A percentile compares a stretch with the other conserved stretches of the same genome.
These are phyloP conservation scores for Mus minutoides DNA, from an alignment of 2,797 vertebrate genomes.

Conservation along the genomic window DNA sequence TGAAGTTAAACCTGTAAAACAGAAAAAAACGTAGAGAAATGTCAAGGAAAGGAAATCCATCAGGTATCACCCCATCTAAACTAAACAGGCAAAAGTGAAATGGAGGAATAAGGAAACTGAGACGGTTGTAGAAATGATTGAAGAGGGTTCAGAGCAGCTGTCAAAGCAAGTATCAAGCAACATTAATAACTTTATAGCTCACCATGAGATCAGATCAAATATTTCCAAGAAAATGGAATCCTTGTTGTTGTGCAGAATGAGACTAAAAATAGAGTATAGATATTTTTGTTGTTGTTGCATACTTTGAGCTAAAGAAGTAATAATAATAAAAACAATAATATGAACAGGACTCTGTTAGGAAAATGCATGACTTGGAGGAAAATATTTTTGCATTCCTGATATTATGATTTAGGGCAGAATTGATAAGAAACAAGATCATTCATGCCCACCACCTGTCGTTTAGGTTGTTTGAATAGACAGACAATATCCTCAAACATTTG, in stretches of 20 bases:
- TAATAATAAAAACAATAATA: constrained; percentile 1
- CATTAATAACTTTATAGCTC: constrained; percentile 89
- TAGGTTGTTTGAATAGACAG: constrained; percentile 70
- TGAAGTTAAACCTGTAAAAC: constrained; percentile 38
- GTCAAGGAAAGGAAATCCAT: constrained; percentile 67
- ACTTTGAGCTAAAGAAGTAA: constrained; percentile 16
- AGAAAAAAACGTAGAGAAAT: constrained; percentile 55
- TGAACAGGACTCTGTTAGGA: not conserved
- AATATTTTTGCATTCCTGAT: constrained; percentile 78
- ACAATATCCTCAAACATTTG: constrained; percentile 63
- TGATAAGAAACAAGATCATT: constrained; percentile 73
- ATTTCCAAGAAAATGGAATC: constrained; percentile 83
- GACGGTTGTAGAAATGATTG: constrained; percentile 87
- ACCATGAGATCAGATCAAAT: constrained; percentile 82
- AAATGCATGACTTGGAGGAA: constrained; percentile 72
- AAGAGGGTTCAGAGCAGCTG: constrained; percentile 87
- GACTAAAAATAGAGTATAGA: constrained; percentile 79
- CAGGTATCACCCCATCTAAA: constrained; percentile 72
- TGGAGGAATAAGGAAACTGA: constrained; percentile 80
- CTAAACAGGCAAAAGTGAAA: constrained; percentile 83
- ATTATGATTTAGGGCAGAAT: constrained; percentile 66
- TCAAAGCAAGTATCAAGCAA: constrained; percentile 88
- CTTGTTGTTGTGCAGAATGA: constrained; percentile 76
- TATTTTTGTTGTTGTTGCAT: constrained; percentile 3
- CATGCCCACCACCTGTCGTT: constrained; percentile 54